Evolutionary conservation across 2,888 invertebrate genomes (phyloP).

Genomic region (Trissoscelio sp.): DNA sequence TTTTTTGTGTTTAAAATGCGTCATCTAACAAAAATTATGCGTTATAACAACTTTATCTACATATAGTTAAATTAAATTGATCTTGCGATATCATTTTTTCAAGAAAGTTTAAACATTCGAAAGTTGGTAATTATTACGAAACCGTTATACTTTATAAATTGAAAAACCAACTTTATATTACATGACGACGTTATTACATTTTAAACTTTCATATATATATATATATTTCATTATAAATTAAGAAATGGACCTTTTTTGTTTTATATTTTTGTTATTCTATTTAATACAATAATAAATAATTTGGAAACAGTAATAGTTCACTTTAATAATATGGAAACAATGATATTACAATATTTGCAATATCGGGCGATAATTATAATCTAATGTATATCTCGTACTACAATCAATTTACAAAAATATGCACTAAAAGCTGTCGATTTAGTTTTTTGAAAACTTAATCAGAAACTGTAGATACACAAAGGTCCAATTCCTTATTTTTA

Average conservation of each 20-base stretch:
- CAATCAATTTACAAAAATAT: conserved; percentile 21
- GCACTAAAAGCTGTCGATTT: conserved; percentile 1
- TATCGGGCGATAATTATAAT: not conserved
- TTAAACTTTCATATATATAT: conserved; percentile 1
- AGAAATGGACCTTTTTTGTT: conserved; percentile 26
- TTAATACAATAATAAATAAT: too few relatives aligned
- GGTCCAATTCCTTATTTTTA: conserved; percentile 25
- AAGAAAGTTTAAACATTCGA: conserved; percentile 10
- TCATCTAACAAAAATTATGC: too few relatives aligned
- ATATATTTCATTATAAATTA: not conserved
- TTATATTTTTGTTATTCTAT: not conserved
- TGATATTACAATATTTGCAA: not conserved
- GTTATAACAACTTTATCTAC: too few relatives aligned
- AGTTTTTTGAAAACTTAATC: conserved; percentile 5
- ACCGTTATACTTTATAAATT: conserved; percentile 8
- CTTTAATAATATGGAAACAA: too few relatives aligned
- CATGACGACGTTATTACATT: not conserved
- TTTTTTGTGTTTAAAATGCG: too few relatives aligned
- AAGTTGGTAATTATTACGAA: not conserved
- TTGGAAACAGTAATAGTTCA: too few relatives aligned
- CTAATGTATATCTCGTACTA: not conserved
- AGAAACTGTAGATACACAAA: conserved; percentile 32
- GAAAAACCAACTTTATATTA: conserved; percentile 3
- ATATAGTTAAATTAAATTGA: too few relatives aligned
- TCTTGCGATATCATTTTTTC: too few relatives aligned